phyloP scores from a whole-genome alignment of 2,888 invertebrate genomes.

The Norana najaformis region DNA sequence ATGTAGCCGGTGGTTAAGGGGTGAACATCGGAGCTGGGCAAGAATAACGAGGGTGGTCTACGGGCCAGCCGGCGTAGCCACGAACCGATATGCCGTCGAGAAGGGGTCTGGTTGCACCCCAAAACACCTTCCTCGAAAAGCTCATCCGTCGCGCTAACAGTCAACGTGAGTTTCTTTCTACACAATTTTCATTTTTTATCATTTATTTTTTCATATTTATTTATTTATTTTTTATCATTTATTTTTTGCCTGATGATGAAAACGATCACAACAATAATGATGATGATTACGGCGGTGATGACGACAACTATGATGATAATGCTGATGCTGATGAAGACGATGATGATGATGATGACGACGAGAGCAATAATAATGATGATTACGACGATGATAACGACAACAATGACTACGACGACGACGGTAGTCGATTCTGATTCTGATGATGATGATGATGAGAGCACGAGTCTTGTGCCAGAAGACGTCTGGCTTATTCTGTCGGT shows the following conservation, averaged over 20 bases:
- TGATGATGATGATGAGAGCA: neutral
- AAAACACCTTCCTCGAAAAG: constrained; percentile 99
- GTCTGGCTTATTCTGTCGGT: neutral
- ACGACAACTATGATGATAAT: constrained; percentile 19
- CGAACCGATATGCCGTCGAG: constrained; percentile 54
- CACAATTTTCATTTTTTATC: neutral
- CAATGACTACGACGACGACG: constrained; percentile 26
- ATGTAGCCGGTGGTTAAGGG: neutral
- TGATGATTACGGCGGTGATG: constrained; percentile 23
- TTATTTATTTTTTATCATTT: neutral
- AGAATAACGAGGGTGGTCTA: neutral
- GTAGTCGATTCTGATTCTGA: neutral
- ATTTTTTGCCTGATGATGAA: neutral
- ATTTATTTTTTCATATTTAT: neutral
- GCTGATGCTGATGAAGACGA: constrained; percentile 18
- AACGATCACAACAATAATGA: constrained; percentile 30
- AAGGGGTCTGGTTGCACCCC: constrained; percentile 94
- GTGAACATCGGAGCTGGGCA: neutral
- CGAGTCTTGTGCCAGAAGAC: neutral
- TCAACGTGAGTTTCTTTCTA: constrained; percentile 80
- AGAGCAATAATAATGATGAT: neutral
- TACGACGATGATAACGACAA: neutral
- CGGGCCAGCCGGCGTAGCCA: neutral
- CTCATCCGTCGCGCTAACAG: constrained; percentile 97
- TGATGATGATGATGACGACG: neutral